These are phyloP conservation scores for Rhyacichthys aspro DNA, from an alignment of 2,797 vertebrate species.

Conservation along the genomic window DNA sequence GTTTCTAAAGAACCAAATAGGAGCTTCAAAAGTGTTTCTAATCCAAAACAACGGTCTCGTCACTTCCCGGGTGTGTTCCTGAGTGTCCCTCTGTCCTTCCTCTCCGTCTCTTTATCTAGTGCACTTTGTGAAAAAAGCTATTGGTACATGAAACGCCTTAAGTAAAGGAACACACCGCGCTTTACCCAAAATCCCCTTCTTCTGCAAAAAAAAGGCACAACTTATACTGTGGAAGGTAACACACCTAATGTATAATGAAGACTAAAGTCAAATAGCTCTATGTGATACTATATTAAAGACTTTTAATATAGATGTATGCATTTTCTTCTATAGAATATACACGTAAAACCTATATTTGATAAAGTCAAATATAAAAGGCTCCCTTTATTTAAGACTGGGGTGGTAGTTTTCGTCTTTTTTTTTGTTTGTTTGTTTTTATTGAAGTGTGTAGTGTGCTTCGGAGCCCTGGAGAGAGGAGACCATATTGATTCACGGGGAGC, in stretches of 20 bases:
- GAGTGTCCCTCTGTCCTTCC: constrained; percentile 18
- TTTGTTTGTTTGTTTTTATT: constrained; percentile 42
- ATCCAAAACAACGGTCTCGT: constrained; percentile 44
- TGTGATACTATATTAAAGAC: constrained; percentile 71
- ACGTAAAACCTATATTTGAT: constrained; percentile 79
- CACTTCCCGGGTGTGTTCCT: constrained; percentile 61
- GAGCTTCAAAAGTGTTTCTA: constrained; percentile 61
- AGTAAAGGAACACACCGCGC: constrained; percentile 70
- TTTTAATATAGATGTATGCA: constrained; percentile 76
- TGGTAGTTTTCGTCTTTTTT: constrained; percentile 52
- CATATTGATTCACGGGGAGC: constrained; percentile 41
- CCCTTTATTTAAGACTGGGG: constrained; percentile 68
- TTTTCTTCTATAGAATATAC: constrained; percentile 70
- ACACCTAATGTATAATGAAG: constrained; percentile 68
- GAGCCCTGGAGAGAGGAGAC: constrained; percentile 41
- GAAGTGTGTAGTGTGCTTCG: constrained; percentile 44
- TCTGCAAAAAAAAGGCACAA: constrained; percentile 75
- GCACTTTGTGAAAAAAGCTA: constrained; percentile 81
- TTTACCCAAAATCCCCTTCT: constrained; percentile 39
- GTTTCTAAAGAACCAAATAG: constrained; percentile 69
- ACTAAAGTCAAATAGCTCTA: constrained; percentile 66
- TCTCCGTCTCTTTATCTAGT: constrained; percentile 52
- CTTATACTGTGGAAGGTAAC: constrained; percentile 74
- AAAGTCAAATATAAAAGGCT: constrained; percentile 70
- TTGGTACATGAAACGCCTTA: constrained; percentile 83